phyloP scores from a whole-genome alignment of 2,888 invertebrate genomes.

The Lucinisca nassula region DNA sequence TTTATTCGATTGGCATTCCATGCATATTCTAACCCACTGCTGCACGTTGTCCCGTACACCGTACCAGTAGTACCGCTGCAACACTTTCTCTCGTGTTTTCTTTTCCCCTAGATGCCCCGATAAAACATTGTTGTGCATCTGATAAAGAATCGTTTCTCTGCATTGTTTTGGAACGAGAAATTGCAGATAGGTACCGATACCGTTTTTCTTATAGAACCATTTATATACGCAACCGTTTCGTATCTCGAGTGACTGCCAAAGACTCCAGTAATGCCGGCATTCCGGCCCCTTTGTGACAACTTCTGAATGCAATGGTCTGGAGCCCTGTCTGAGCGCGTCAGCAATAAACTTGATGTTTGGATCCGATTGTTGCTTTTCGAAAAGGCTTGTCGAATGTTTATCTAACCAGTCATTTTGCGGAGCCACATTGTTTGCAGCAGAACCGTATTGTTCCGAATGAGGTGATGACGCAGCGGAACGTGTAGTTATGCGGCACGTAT shows the following conservation, averaged over 20 bases:
- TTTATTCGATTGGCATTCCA: no score
- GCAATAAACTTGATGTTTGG: not conserved
- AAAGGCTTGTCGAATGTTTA: not conserved
- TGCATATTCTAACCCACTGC: no score
- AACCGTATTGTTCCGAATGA: no score
- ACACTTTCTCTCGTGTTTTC: slow-evolving; percentile 24
- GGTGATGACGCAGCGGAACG: no score
- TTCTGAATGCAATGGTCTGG: not conserved
- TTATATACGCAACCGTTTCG: not conserved
- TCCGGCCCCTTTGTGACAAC: not conserved
- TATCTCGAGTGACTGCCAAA: not conserved
- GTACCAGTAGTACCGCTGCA: slow-evolving; percentile 45
- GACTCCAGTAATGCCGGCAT: not conserved
- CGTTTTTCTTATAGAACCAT: not conserved
- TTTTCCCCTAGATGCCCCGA: slow-evolving; percentile 45
- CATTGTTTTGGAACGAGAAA: not conserved
- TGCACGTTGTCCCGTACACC: not conserved
- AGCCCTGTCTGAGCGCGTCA: not conserved
- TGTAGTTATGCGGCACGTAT: not conserved
- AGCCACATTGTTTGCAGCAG: no score
- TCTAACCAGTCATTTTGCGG: not conserved
- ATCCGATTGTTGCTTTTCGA: not conserved
- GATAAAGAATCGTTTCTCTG: not conserved
- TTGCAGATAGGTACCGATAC: not conserved
- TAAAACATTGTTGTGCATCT: slow-evolving; percentile 13